These are phyloP conservation scores for Vandiemenella viatica DNA, from an alignment of 2,888 invertebrate genomes.

Conservation along the genomic window DNA sequence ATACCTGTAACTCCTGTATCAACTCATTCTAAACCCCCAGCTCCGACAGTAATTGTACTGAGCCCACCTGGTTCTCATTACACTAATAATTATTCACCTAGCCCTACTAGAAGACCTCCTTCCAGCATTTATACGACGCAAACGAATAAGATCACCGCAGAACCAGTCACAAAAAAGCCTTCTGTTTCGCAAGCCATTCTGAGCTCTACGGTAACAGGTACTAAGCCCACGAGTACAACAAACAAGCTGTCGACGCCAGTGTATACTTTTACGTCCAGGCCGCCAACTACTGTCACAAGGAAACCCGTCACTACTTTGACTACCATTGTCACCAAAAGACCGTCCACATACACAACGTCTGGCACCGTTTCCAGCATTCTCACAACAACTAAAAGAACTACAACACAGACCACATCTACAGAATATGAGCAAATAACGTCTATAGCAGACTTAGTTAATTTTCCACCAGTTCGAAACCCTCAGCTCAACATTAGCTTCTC, in stretches of 20 bases:
- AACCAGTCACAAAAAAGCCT: too few species aligned
- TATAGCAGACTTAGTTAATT: conserved; percentile 53
- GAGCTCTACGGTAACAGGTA: too few species aligned
- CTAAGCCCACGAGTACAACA: not conserved
- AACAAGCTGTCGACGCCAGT: not conserved
- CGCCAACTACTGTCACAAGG: not conserved
- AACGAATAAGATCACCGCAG: too few species aligned
- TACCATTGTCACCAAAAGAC: conserved; percentile 12
- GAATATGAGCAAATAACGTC: conserved; percentile 6
- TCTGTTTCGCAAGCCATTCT: too few species aligned
- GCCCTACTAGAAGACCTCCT: conserved; percentile 2
- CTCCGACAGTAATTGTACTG: conserved; percentile 44
- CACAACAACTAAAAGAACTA: conserved; percentile 10
- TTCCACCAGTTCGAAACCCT: conserved; percentile 74
- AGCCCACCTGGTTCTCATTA: conserved; percentile 26
- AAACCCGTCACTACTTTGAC: not conserved
- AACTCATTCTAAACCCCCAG: conserved; percentile 12
- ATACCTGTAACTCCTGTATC: not conserved
- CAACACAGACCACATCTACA: conserved; percentile 15
- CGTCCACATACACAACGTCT: too few species aligned
- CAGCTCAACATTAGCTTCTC: conserved; percentile 56
- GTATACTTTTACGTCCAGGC: not conserved
- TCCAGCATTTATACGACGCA: not conserved
- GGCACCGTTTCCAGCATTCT: not conserved
- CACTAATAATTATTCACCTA: too few species aligned